These are phyloP conservation scores for Phyllotis vaccarum DNA, from an alignment of 2,797 vertebrate species.

Conservation along the genomic window DNA sequence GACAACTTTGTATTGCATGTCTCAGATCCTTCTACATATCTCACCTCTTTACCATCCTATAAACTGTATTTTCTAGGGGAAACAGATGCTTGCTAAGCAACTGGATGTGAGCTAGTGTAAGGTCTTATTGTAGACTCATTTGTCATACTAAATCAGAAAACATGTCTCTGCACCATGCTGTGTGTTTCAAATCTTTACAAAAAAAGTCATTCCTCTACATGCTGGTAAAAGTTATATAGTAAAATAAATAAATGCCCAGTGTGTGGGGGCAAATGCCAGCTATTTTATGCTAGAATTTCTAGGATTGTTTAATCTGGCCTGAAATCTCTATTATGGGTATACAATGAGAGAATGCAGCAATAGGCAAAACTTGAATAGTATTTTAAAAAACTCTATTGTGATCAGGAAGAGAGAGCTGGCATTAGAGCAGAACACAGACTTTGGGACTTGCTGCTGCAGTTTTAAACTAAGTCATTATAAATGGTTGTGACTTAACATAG, in stretches of 20 bases:
- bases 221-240: neutral
- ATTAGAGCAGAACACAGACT: neutral
- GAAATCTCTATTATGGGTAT: neutral
- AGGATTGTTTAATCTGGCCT: neutral
- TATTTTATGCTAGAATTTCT: slow-evolving; percentile 27
- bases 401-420: neutral
- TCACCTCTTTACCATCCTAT: neutral
- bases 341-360: neutral
- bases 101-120: neutral
- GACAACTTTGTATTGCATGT: neutral
- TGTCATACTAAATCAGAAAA: neutral
- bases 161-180: neutral
- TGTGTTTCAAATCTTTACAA: neutral
- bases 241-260: neutral
- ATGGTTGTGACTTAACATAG: neutral
- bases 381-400: slow-evolving; percentile 11
- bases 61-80: neutral
- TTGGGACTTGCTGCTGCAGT: neutral
- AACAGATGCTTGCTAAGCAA: neutral
- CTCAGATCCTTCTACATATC: neutral
- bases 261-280: neutral
- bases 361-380: neutral
- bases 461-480: slow-evolving; percentile 16
- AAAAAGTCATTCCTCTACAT: neutral
- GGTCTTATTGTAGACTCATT: neutral